These are phyloP conservation scores for Lordiphosa collinella DNA, from an alignment of 1,140 invertebrate species.

Conservation along the genomic window DNA sequence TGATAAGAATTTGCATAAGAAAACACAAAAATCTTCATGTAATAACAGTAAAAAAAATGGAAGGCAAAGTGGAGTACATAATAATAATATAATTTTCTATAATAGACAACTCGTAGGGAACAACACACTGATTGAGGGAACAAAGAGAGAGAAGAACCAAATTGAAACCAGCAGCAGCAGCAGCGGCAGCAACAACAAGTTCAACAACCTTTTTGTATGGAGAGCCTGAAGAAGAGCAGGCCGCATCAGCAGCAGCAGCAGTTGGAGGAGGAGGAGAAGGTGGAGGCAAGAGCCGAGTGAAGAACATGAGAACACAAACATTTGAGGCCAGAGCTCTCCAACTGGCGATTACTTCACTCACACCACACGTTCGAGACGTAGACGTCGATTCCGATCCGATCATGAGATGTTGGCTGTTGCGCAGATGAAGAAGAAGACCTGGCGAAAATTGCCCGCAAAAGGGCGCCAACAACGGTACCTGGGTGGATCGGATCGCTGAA, in stretches of 20 bases:
- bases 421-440: conserved; percentile 27
- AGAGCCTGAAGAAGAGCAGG: conserved; percentile 28
- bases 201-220: conserved; percentile 57
- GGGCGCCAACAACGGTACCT: conserved; percentile 65
- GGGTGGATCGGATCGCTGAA: conserved; percentile 10
- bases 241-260: not conserved
- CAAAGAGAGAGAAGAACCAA: conserved; percentile 14
- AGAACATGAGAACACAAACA: conserved; percentile 49
- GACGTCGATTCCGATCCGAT: conserved; percentile 48
- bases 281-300: not conserved
- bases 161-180: conserved; percentile 34
- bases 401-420: conserved; percentile 47
- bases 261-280: not conserved
- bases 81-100: conserved; percentile 77
- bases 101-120: conserved; percentile 34
- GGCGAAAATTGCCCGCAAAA: conserved; percentile 65
- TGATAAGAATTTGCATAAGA: conserved; percentile 46
- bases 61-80: conserved; percentile 56
- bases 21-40: conserved; percentile 32
- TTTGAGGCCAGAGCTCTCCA: conserved; percentile 42
- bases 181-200: conserved; percentile 46
- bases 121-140: conserved; percentile 37
- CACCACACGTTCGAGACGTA: conserved; percentile 36
- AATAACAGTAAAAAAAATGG: conserved; percentile 62
- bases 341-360: conserved; percentile 72